Evolutionary conservation across 2,797 vertebrate species (phyloP), one percentile per base, ranked within the genome.

Genomic region (Pangasius larnaudii): DNA sequence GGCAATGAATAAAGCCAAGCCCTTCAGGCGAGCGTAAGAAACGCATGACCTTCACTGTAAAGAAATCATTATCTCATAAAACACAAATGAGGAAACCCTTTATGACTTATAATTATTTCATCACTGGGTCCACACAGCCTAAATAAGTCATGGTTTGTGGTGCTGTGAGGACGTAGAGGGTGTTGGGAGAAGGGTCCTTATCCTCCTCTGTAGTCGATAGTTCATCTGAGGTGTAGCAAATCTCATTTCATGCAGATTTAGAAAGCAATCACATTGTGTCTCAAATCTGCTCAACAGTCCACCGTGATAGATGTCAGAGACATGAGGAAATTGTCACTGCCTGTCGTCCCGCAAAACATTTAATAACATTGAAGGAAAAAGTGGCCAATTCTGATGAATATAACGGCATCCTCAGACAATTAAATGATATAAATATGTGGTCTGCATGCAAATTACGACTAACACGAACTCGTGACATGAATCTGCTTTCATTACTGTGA

Each of bases 241-340:
- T 88, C 83, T 85, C 83, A 85, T 85, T 85, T 85, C 74, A 88
- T 85, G 83, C 87, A 88, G 74, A 85, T 85, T 85, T 69, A 79
- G 74, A 80, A 71, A 75, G 87, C 81, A 78, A 88, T 78, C 75
- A 39, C 61, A 58, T 85, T 36, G 39, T 16, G 80, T 36, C 59
- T 51, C 56, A 88, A 88, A 84, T 85, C 81, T 79, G 74, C 79
- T 79, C n/a, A 42, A 88, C 69, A 65, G 18, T 65, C 79, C 30
- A 33, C 56, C 5, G 27, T 53, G 30, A 18, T 51, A 30, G 46
- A 30, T 53, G 46, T n/a, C 56, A 42, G 56, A 39, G 19, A 39
- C 49, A 58, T 5, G 79, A 46, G 13, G 33, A 39, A 33, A 33
- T 22, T 13, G 16, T 33, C 33, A 10, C 51, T 33, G n/a, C 6